A percentile compares a stretch with the other conserved stretches of the same genome.
These are phyloP conservation scores for Dysidea cf. avara DNA, from an alignment of 37 sponge, comb jelly and placozoan genomes.

Conservation along the genomic window DNA sequence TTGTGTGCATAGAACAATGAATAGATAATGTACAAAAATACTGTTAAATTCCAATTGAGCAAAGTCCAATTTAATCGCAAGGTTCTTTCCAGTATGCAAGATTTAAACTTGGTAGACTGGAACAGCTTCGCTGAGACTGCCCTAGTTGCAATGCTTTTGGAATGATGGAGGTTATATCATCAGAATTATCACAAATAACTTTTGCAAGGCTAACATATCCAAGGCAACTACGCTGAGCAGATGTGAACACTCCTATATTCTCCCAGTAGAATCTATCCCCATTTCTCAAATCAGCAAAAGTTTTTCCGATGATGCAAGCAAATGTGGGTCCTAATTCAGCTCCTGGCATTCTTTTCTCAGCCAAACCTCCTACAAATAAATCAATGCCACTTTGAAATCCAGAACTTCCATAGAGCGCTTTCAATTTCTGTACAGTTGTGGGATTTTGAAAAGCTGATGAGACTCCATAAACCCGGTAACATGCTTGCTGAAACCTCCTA, in stretches of 20 bases:
- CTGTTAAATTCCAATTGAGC: no score
- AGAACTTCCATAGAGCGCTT: no score
- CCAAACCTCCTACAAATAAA: no score
- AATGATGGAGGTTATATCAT: conserved; percentile 38
- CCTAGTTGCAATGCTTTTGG: conserved; percentile 52
- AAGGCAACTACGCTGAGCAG: conserved; percentile 45
- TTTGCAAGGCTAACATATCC: conserved; percentile 34
- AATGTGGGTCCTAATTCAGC: no score
- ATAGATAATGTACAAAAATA: no score
- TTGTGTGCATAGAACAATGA: no score
- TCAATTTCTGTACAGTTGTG: no score
- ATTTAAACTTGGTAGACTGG: conserved; percentile 17
- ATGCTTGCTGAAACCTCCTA: conserved; percentile 50
- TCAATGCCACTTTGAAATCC: conserved; percentile 86
- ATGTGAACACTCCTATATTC: conserved; percentile 67
- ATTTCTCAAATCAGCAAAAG: conserved; percentile 41
- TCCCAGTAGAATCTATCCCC: conserved; percentile 88
- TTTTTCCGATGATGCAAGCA: no score
- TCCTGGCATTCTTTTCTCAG: conserved; percentile 62
- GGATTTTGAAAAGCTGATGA: no score
- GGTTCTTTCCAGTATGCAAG: conserved; percentile 25
- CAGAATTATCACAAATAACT: conserved; percentile 86
- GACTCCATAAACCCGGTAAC: conserved; percentile 34
- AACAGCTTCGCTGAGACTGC: conserved; percentile 31
- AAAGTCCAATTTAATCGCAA: no score